phyloP scores from a whole-genome alignment of 64 coral and sea anemone genomes.

The Stichodactyla helianthus region DNA sequence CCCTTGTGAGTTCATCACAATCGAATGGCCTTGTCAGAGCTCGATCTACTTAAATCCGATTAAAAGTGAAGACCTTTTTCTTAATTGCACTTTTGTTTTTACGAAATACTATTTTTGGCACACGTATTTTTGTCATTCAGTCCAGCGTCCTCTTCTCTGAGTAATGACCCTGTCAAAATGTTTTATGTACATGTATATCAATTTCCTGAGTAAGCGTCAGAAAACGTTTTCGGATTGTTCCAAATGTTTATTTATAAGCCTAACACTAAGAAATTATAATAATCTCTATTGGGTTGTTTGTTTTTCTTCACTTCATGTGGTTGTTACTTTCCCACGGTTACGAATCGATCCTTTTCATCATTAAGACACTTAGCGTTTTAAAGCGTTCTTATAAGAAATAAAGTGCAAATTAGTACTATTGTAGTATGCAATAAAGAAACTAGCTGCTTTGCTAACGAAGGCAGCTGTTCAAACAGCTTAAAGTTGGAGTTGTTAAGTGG shows the following conservation, averaged over 20 bases:
- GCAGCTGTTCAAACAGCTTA: neutral
- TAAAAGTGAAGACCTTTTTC: too few species aligned
- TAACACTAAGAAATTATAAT: neutral
- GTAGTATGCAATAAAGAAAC: neutral
- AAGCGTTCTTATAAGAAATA: neutral
- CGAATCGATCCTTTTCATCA: neutral
- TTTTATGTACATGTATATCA: neutral
- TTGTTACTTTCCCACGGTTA: neutral
- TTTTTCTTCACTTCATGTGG: neutral
- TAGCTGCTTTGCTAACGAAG: neutral
- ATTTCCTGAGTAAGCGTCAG: neutral
- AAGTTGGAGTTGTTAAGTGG: neutral
- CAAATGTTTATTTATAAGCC: neutral
- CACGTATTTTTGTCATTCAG: too few species aligned
- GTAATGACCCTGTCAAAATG: too few species aligned
- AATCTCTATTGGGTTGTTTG: neutral
- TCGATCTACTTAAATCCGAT: too few species aligned
- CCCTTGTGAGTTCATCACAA: too few species aligned
- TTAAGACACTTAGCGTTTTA: neutral
- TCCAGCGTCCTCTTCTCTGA: too few species aligned
- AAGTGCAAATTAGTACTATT: neutral
- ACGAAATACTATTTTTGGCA: too few species aligned
- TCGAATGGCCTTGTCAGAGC: too few species aligned
- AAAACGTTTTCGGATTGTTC: neutral
- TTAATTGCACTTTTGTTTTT: too few species aligned